Base-by-base conservation (phyloP, 2,888 invertebrate species). In the Schrankia costaestrigalis region DNA sequence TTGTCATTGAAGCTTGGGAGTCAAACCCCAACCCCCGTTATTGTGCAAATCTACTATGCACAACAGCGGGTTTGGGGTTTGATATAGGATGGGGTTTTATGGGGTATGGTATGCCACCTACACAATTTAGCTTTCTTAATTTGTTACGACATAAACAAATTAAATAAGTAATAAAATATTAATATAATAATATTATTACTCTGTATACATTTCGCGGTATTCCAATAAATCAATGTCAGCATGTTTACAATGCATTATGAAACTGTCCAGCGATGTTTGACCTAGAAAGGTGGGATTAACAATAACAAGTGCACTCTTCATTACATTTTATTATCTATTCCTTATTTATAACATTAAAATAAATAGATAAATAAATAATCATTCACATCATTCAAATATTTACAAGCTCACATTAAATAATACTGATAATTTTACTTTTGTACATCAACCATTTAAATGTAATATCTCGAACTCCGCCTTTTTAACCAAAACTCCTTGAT, bases 401-500 rank as follows among this genome's bases (percentile, higher is more conserved):
- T 52, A 57, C 49, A 55, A 34, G 26, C 30, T 34, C 28, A 34
- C 24, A 14, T 35, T 24, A 11, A 28, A 26, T 57, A 64, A 65
- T 64, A 65, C 62, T 65, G 62, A 50, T 50, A 22, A 49, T 48
- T 32, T n/a, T 31, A 31, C 18, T 33, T 53, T 54, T 54, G 54
- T 54, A 54, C 54, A 13, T 35, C 21, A n/a, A 35, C 8, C 9
- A 37, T 11, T 69, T 63, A 83, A 35, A 70, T 68, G 39, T 85
- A 86, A 52, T 84, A 84, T 55, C 81, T 73, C 4, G 84, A 84
- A 30, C 62, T 84, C 63, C 88, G 72, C 44, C 90, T 84, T 48
- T 91, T 92, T 35, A 93, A 75, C 95, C 95, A 96, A 65, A 90
- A 93, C 52, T 94, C 93, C 68, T 95, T 96, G 28, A 97, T 94